These are phyloP conservation scores for Karalla daura DNA, from an alignment of 2,797 vertebrate genomes.

Conservation along the genomic window DNA sequence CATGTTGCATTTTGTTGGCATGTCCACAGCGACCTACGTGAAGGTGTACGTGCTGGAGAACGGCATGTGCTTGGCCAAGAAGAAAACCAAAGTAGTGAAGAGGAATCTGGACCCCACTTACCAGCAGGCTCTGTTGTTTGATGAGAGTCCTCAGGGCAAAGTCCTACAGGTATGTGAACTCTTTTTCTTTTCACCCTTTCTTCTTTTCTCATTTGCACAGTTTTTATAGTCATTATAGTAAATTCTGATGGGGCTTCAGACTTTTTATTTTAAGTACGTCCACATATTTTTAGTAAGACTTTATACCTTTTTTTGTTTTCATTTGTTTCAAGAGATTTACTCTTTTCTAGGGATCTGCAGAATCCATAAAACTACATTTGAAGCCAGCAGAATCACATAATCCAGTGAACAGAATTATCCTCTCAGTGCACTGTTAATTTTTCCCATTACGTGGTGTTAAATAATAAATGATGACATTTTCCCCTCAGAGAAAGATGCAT, in stretches of 20 bases:
- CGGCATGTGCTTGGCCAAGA: constrained; percentile 94
- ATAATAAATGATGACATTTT: no score
- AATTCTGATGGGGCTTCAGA: no score
- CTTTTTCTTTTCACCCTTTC: neutral
- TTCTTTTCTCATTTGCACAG: neutral
- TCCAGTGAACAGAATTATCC: neutral
- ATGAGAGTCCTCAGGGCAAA: constrained; percentile 95
- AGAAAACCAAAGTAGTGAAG: constrained; percentile 96
- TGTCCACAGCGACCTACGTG: constrained; percentile 90
- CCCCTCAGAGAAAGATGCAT: no score
- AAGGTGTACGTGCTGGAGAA: constrained; percentile 97
- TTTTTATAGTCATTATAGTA: no score
- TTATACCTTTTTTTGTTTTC: no score
- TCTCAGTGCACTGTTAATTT: neutral
- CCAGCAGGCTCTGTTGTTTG: constrained; percentile 96
- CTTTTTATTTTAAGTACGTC: no score
- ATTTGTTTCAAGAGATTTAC: neutral
- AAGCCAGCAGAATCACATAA: neutral
- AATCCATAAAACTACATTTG: neutral
- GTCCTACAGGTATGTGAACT: constrained; percentile 89
- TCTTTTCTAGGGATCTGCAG: neutral
- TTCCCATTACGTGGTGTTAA: no score
- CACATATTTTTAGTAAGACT: no score
- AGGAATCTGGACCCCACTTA: constrained; percentile 93
- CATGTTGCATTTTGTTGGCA: constrained; percentile 1